These are phyloP conservation scores for Radopholus similis DNA, from an alignment of 1,140 invertebrate genomes.

Conservation along the genomic window DNA sequence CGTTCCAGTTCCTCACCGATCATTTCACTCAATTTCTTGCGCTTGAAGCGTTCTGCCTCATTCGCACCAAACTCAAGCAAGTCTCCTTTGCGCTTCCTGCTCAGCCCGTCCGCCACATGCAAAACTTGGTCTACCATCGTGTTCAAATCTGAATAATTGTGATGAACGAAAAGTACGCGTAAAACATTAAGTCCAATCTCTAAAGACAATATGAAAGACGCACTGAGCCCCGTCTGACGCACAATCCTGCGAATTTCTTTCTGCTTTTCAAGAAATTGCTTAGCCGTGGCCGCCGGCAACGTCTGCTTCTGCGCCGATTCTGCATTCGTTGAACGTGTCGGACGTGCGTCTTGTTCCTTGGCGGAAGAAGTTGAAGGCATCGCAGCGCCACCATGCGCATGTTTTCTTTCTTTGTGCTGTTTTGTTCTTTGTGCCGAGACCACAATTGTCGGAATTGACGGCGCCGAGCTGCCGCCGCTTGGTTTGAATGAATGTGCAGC, in stretches of 20 bases:
- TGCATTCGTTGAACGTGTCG: too few species aligned
- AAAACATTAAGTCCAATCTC: background rate
- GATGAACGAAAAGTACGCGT: background rate
- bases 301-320: too few species aligned
- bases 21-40: background rate
- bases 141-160: background rate
- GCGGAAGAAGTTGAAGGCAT: background rate
- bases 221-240: slow-evolving; percentile 6
- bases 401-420: background rate
- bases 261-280: slow-evolving; percentile 6
- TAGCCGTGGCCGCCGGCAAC: background rate
- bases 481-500: too few species aligned
- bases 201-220: background rate
- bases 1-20: slow-evolving; percentile 1
- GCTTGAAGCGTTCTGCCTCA: slow-evolving; percentile 13
- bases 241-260: slow-evolving; percentile 3
- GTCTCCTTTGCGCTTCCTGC: background rate
- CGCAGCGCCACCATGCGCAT: background rate
- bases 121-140: too few species aligned
- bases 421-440: background rate
- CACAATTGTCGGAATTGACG: background rate
- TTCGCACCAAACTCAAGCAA: background rate
- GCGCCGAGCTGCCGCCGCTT: background rate
- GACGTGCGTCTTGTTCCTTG: too few species aligned
- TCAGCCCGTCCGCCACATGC: background rate